Base-by-base conservation (phyloP, 1,140 invertebrate genomes). In the Brachionus rotundiformis region DNA sequence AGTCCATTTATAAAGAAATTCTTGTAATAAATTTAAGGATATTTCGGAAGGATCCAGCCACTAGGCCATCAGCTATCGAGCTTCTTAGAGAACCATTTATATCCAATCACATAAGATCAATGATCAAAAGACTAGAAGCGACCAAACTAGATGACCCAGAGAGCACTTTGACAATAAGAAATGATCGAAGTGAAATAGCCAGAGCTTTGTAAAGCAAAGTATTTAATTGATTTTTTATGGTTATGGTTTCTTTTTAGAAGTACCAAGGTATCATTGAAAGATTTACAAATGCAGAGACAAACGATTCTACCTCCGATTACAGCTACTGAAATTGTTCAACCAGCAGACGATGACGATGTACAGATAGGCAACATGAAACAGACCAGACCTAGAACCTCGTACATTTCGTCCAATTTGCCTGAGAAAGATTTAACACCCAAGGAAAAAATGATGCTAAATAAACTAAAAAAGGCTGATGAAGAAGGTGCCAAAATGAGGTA, bases 1-100 rank as follows among this genome's bases (percentile, higher is more conserved):
- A 11, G 1, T 65, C 31, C 41, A 39, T 54, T 29, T 59, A 49
- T 27, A 76, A 47, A 41, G 25, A 10, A 36, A 10, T 47, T 25
- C 31, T 16, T 49, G 7, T 27, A 59, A 27, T 19, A 54, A 7
- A 36, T 81, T 33, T 13, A 19, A 27, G 63, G 83, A 86, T 88
- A 84, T 82, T 88, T 16, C 84, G 82, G 5, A 88, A 87, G 83
- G 85, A 88, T 80, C 87, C 86, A 68, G 83, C 84, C 1, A 83
- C 85, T 29, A 82, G 88, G 75, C 87, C 87, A 44, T 84, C 85
- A 33, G 86, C 86, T n/a, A 83, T 84, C 82, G 87, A 88, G 75
- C 80, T 87, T 10, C 59, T 86, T 2, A 85, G 86, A 73, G 71
- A 85, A 29, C 85, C 86, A 6, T 84, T 84, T 71, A 83, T 88